These are phyloP conservation scores for Yponomeuta cagnagella DNA, from an alignment of 2,888 invertebrate genomes.

Conservation along the genomic window DNA sequence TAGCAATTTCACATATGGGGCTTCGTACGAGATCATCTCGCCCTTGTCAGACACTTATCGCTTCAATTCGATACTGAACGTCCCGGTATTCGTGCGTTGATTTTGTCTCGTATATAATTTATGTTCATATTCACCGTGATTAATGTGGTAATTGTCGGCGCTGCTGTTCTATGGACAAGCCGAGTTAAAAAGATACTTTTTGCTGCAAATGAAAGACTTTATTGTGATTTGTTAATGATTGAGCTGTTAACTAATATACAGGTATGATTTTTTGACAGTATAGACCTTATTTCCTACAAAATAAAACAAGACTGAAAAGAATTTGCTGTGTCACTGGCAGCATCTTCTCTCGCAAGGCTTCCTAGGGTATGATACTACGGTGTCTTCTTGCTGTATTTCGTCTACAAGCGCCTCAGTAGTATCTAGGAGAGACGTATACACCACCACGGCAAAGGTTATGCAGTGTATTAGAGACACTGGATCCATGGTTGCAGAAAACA, in stretches of 20 bases:
- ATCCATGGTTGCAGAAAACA: conserved; percentile 29
- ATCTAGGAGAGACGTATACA: conserved; percentile 15
- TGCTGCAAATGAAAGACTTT: neutral
- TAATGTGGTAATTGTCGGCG: conserved; percentile 37
- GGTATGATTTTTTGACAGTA: neutral
- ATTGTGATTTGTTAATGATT: neutral
- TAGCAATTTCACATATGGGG: conserved; percentile 73
- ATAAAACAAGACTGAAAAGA: neutral
- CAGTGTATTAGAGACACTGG: conserved; percentile 35
- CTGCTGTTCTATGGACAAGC: neutral
- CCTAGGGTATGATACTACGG: neutral
- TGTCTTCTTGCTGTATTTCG: neutral
- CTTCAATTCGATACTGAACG: conserved; percentile 47
- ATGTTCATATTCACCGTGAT: conserved; percentile 63
- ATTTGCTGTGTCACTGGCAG: neutral
- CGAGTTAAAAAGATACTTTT: neutral
- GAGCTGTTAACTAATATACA: neutral
- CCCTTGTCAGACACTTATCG: conserved; percentile 45
- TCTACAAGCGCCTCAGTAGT: neutral
- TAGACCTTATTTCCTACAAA: neutral
- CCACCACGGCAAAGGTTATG: conserved; percentile 31
- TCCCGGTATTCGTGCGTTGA: conserved; percentile 47
- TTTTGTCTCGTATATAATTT: conserved; percentile 65
- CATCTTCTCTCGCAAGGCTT: neutral
- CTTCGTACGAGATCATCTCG: conserved; percentile 58